phyloP scores from a whole-genome alignment of 2,113 vertebrate species.

The Tiliqua scincoides region DNA sequence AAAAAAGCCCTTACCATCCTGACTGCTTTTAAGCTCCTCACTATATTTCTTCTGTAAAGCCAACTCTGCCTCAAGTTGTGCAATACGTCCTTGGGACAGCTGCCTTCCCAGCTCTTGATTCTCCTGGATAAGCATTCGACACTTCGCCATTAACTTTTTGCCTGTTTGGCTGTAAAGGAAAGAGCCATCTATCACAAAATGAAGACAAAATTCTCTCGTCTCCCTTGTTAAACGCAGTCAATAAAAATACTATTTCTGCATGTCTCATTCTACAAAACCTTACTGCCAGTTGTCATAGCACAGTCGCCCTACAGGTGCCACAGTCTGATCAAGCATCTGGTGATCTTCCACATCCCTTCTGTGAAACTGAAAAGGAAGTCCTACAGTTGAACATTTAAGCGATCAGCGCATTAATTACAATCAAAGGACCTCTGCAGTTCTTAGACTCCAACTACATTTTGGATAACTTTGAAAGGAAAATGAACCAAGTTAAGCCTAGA shows the following conservation, averaged over 20 bases:
- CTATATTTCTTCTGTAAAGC: conserved; percentile 99
- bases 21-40: conserved; percentile 99
- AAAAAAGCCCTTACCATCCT: conserved; percentile 90
- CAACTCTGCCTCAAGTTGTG: conserved; percentile 98
- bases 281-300: conserved; percentile 66
- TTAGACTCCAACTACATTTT: conserved; percentile 3
- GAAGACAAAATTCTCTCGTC: conserved; percentile 76
- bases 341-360: conserved; percentile 70
- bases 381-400: conserved; percentile 67
- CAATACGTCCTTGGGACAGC: conserved; percentile 98
- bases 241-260: conserved; percentile 66
- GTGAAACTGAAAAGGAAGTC: conserved; percentile 67
- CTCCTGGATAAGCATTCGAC: conserved; percentile 99
- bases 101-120: conserved; percentile 99
- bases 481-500: no score
- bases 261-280: conserved; percentile 62
- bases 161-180: conserved; percentile 99
- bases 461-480: not conserved
- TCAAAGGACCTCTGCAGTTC: conserved; percentile 52
- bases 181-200: conserved; percentile 95
- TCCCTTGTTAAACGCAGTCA: conserved; percentile 68
- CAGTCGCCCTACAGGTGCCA: conserved; percentile 71
- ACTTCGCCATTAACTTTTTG: conserved; percentile 99
- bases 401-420: conserved; percentile 49
- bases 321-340: conserved; percentile 52